Evolutionary conservation across 2,797 vertebrate species (phyloP).

Genomic region (Anableps anableps): DNA sequence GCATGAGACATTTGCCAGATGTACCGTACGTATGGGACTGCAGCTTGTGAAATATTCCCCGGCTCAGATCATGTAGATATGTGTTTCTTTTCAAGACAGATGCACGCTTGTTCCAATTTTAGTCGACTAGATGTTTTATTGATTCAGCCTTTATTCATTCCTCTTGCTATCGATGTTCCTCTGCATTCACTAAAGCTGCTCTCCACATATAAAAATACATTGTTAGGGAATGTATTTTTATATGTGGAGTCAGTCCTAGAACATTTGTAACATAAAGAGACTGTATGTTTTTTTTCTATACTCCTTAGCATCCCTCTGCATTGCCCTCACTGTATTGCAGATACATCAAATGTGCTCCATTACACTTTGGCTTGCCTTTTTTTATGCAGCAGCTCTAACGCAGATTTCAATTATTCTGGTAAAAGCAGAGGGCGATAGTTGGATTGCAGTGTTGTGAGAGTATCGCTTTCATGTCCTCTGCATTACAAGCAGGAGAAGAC

Average conservation of each 20-base stretch:
- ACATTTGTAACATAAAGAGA: constrained; percentile 15
- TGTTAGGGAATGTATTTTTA: constrained; percentile 62
- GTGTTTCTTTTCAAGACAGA: constrained; percentile 61
- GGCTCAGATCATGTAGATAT: constrained; percentile 66
- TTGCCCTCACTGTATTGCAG: constrained; percentile 67
- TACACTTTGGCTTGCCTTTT: constrained; percentile 44
- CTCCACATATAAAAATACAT: constrained; percentile 61
- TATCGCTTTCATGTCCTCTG: constrained; percentile 28
- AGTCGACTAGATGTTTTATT: constrained; percentile 74
- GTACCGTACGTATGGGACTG: constrained; percentile 35
- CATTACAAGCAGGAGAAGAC: constrained; percentile 15
- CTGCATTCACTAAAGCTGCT: constrained; percentile 57
- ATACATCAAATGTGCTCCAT: constrained; percentile 61
- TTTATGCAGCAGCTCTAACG: constrained; percentile 44
- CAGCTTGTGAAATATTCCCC: constrained; percentile 60
- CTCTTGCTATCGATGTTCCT: constrained; percentile 63
- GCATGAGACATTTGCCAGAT: constrained; percentile 68
- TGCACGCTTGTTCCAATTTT: constrained; percentile 71
- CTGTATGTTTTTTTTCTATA: constrained; percentile 28
- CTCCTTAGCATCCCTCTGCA: constrained; percentile 57
- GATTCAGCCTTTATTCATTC: constrained; percentile 76
- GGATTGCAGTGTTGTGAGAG: constrained; percentile 44
- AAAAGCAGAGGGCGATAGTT: constrained; percentile 44
- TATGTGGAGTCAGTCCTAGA: constrained; percentile 41
- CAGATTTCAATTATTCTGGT: constrained; percentile 56